Evolutionary conservation across 1,140 invertebrate genomes (phyloP).

Genomic region (Macrosteles quadrilineatus): DNA sequence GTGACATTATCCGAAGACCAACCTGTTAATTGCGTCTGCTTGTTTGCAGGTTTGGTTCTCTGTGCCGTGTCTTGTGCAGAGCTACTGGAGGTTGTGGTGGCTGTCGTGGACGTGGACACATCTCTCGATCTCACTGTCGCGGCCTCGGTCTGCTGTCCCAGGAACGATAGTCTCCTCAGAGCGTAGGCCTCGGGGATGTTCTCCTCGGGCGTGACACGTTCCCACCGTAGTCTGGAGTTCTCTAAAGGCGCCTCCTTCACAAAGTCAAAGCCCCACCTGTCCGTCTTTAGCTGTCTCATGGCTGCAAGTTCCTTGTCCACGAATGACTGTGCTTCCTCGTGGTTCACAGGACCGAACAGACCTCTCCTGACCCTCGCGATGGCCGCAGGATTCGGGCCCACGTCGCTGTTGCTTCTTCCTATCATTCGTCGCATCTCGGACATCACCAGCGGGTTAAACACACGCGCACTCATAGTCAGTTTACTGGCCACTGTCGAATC

Average conservation of each 20-base stretch:
- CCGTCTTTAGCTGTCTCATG: slow-evolving; percentile 50
- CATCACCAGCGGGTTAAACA: slow-evolving; percentile 55
- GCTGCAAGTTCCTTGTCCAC: slow-evolving; percentile 52
- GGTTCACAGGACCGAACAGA: slow-evolving; percentile 58
- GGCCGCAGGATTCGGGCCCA: slow-evolving; percentile 39
- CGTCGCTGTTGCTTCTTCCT: slow-evolving; percentile 42
- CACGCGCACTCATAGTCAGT: slow-evolving; percentile 52
- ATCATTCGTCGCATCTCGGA: slow-evolving; percentile 51
- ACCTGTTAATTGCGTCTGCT: slow-evolving; percentile 19
- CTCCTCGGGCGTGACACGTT: slow-evolving; percentile 46
- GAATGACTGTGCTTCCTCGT: slow-evolving; percentile 52
- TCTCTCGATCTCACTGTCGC: neutral
- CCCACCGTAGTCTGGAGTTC: slow-evolving; percentile 52
- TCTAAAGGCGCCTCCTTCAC: slow-evolving; percentile 47
- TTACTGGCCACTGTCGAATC: neutral
- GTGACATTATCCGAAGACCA: too few relatives aligned
- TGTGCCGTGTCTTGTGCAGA: neutral
- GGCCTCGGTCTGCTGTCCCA: slow-evolving; percentile 44
- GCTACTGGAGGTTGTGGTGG: neutral
- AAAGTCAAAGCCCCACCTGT: slow-evolving; percentile 57
- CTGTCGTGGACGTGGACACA: neutral
- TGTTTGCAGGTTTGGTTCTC: neutral
- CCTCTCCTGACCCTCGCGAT: slow-evolving; percentile 52
- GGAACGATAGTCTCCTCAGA: slow-evolving; percentile 50
- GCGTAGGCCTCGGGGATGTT: slow-evolving; percentile 53